These are phyloP conservation scores for Oscheius myriophilus DNA, from an alignment of 2,888 invertebrate species.

Conservation along the genomic window DNA sequence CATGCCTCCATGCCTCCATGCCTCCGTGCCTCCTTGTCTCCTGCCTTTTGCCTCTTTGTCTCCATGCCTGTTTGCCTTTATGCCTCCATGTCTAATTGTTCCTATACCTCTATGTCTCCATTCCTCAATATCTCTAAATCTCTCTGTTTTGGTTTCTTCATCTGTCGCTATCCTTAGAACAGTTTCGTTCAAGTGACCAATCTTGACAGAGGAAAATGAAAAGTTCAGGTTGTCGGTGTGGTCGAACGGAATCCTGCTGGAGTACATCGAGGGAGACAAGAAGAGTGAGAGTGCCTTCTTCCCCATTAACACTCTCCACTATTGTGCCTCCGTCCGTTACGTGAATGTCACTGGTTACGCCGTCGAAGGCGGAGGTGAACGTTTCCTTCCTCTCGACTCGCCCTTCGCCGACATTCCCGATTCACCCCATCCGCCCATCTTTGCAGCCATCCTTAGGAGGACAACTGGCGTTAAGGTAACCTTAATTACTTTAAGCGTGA, in stretches of 20 bases:
- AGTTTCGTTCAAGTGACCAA: too few relatives aligned
- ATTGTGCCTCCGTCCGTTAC: conserved; percentile 90
- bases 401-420: conserved; percentile 92
- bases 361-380: conserved; percentile 73
- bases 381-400: conserved; percentile 91
- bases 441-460: conserved; percentile 92
- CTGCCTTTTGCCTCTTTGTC: too few relatives aligned
- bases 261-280: conserved; percentile 94
- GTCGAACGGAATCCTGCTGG: conserved; percentile 90
- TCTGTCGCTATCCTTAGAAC: too few relatives aligned
- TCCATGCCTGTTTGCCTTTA: too few relatives aligned
- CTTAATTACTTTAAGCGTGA: background rate
- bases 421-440: conserved; percentile 91
- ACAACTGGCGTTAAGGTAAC: conserved; percentile 90
- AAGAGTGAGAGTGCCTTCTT: conserved; percentile 92
- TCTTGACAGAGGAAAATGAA: too few relatives aligned
- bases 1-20: too few relatives aligned
- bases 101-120: too few relatives aligned
- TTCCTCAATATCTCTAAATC: too few relatives aligned
- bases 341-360: conserved; percentile 79
- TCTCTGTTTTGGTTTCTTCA: too few relatives aligned
- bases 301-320: conserved; percentile 92
- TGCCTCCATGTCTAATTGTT: too few relatives aligned
- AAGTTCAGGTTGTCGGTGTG: conserved; percentile 80
- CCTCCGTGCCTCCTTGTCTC: too few relatives aligned